Base-by-base conservation (phyloP, 2,113 vertebrate species). In the Lophochroa leadbeateri region DNA sequence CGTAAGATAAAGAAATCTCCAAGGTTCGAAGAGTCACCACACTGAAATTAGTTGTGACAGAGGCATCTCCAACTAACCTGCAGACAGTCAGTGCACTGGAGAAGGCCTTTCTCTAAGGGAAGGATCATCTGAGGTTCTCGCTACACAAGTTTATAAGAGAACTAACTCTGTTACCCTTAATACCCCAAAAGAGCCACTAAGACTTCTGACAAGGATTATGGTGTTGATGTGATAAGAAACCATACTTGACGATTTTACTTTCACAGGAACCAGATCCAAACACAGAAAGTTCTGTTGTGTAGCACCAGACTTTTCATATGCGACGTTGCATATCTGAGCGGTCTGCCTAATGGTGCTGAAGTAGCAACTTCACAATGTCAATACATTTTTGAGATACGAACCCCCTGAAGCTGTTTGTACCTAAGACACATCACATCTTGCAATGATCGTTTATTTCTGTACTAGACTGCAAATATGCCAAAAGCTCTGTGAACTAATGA, bases 321-420 rank as follows among this genome's bases (percentile, higher is more conserved):
- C 65, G 41, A 16, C 1, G 6, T 10, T 47, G 50, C 55, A 21
- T 28, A 44, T 5, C 17, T 2, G 0, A 90, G 47, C 1, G 0
- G 9, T 46, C 24, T 67, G 43, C 11, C 47, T 35, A 31, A 67
- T 1, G 16, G 13, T 47, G 69, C 8, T 37, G 13, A 50, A 76
- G 29, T 10, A 18, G 10, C 0, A 0, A 52, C 27, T 47, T 53
- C 21, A 60, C 31, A 70, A 52, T 0, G 0, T 21, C 35, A 67
- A 23, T 5, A 49, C 3, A 2, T 19, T 63, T 71, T 46, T 60
- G 35, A 60, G 21, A 64, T 24, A 76, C 61, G 37, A 84, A 68
- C 53, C 6, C 6, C 8, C 35, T 2, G 0, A 67, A 67, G 55
- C n/a, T 58, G 25, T n/a, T 37, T 47, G 53, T 25, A 44, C 7